phyloP scores from a whole-genome alignment of 2,113 vertebrate species.

The Seriola dumerili region DNA sequence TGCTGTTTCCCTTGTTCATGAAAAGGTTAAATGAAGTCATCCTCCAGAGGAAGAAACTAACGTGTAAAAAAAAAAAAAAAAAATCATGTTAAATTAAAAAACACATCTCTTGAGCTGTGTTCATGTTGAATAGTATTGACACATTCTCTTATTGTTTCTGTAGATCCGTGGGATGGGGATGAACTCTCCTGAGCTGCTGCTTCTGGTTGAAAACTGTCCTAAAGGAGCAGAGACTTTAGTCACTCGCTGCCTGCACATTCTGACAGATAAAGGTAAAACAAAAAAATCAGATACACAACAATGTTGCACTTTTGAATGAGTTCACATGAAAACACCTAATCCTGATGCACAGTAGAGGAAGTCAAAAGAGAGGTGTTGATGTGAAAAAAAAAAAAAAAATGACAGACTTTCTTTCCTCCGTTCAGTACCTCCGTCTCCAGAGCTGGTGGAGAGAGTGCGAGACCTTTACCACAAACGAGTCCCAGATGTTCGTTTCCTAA shows the following conservation, averaged over 20 bases:
- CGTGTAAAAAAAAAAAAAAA: no score
- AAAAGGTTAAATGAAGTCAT: neutral
- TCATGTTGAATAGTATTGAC: neutral
- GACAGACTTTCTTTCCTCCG: neutral
- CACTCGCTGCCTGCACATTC: conserved; percentile 94
- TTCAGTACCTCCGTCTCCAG: conserved; percentile 93
- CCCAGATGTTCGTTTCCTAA: conserved; percentile 94
- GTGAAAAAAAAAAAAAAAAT: neutral
- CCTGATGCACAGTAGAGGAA: neutral
- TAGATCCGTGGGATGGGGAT: conserved; percentile 98
- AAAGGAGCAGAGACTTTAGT: conserved; percentile 96
- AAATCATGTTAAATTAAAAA: neutral
- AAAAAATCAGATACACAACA: neutral
- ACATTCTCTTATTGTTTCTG: neutral
- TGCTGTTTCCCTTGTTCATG: neutral
- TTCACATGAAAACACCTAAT: neutral
- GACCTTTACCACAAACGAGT: conserved; percentile 97
- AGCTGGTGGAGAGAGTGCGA: conserved; percentile 94
- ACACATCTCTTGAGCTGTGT: neutral
- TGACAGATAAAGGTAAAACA: conserved; percentile 94
- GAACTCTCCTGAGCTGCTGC: conserved; percentile 94
- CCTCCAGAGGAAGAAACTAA: neutral
- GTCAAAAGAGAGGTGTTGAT: neutral
- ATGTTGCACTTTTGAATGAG: neutral
- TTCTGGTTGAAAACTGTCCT: conserved; percentile 95